Evolutionary conservation across 2,888 invertebrate species (phyloP).

Genomic region (Blastobasis lacticolella): DNA sequence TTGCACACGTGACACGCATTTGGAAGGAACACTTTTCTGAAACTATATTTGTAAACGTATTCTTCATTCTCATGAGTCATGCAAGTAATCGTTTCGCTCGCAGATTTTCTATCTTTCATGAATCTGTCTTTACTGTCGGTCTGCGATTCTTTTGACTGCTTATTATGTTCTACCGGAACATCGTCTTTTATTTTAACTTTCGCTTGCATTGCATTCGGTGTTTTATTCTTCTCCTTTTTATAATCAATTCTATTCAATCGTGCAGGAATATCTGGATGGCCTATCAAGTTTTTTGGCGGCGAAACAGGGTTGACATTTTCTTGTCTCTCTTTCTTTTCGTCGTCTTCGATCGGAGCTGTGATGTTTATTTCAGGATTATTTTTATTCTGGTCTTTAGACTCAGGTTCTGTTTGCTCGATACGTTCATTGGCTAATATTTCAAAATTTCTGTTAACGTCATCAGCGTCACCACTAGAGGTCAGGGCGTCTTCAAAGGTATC

Average conservation of each 20-base stretch:
- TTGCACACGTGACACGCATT: constrained; percentile 74
- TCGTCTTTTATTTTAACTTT: constrained; percentile 62
- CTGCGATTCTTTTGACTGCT: constrained; percentile 46
- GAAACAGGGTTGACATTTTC: constrained; percentile 41
- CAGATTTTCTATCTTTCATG: constrained; percentile 23
- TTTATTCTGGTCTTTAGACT: constrained; percentile 11
- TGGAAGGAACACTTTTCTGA: constrained; percentile 76
- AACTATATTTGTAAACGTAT: constrained; percentile 78
- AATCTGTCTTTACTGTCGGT: constrained; percentile 37
- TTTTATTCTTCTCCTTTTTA: constrained; percentile 68
- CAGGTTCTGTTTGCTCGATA: constrained; percentile 10
- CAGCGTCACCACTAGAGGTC: constrained; percentile 52
- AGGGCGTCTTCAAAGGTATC: constrained; percentile 64
- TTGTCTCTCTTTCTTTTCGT: constrained; percentile 24
- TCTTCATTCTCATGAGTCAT: constrained; percentile 72
- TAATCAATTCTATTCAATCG: constrained; percentile 69
- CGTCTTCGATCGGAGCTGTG: constrained; percentile 34
- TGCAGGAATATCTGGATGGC: constrained; percentile 68
- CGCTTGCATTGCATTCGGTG: constrained; percentile 50
- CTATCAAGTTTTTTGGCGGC: constrained; percentile 73
- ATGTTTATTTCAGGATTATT: constrained; percentile 50
- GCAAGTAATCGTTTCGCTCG: constrained; percentile 34
- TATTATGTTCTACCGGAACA: constrained; percentile 34
- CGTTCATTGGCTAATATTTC: constrained; percentile 53
- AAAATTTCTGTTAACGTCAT: constrained; percentile 58